Conservation (phyloP, 2,113 vertebrate species). For the Eulemur rufifrons region DNA sequence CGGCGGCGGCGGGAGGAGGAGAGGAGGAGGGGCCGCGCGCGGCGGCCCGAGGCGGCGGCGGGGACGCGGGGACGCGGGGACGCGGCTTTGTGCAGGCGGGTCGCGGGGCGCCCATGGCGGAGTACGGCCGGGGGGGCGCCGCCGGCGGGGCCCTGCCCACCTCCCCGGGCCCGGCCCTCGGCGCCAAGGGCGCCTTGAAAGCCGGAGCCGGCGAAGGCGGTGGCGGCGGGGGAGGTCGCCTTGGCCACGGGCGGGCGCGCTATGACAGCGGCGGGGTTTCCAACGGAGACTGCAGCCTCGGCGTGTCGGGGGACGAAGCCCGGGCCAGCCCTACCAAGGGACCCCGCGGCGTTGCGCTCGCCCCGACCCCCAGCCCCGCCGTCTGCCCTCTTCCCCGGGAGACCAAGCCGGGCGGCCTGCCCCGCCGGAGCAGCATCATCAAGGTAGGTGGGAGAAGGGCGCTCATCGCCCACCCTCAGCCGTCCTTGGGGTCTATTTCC, state of each 20-base stretch:
- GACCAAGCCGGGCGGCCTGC: slow-evolving; percentile 90
- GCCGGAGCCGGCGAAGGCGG: slow-evolving; percentile 82
- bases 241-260: slow-evolving; percentile 81
- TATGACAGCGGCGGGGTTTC: slow-evolving; percentile 87
- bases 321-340: slow-evolving; percentile 83
- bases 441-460: slow-evolving; percentile 88
- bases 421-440: slow-evolving; percentile 95
- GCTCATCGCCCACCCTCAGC: slow-evolving; percentile 4
- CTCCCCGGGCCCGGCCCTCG: slow-evolving; percentile 79
- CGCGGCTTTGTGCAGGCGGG: slow-evolving; percentile 79
- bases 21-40: slow-evolving; percentile 72
- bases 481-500: slow-evolving; percentile 24
- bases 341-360: slow-evolving; percentile 56
- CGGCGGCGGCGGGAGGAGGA: slow-evolving; percentile 55
- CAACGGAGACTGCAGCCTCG: slow-evolving; percentile 91
- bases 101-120: slow-evolving; percentile 84
- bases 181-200: slow-evolving; percentile 82
- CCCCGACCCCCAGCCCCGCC: slow-evolving; percentile 42
- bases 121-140: slow-evolving; percentile 79
- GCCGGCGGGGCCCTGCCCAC: slow-evolving; percentile 81
- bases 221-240: slow-evolving; percentile 69
- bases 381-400: slow-evolving; percentile 79
- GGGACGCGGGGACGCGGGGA: slow-evolving; percentile 73
- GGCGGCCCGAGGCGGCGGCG: slow-evolving; percentile 51
- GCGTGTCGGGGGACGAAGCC: slow-evolving; percentile 81